A percentile compares a stretch with the other conserved stretches of the same genome.
These are phyloP conservation scores for Tragopan temminckii DNA, from an alignment of 2,797 vertebrate genomes.

Conservation along the genomic window DNA sequence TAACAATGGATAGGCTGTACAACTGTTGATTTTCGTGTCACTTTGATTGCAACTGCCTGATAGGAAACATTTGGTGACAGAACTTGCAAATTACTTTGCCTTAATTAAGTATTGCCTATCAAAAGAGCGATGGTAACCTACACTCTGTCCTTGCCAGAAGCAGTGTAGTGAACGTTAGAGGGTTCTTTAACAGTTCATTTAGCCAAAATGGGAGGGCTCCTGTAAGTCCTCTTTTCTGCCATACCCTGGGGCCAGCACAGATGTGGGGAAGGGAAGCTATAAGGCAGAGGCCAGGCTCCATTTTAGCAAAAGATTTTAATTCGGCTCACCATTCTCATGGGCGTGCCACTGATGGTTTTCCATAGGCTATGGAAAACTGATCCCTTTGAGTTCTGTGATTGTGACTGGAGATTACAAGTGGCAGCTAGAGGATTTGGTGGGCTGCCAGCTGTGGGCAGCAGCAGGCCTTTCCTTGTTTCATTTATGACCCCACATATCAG, in stretches of 20 bases:
- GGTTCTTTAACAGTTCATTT: neutral
- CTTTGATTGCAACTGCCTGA: neutral
- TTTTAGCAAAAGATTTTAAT: neutral
- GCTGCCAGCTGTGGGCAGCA: neutral
- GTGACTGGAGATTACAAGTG: neutral
- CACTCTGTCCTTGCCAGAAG: neutral
- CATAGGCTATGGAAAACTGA: neutral
- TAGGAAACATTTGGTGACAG: neutral
- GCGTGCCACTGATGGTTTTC: rapidly evolving
- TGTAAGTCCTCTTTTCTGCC: neutral
- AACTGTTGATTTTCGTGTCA: neutral
- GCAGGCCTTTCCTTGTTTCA: neutral
- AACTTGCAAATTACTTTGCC: neutral
- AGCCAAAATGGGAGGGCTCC: neutral
- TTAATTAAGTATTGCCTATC: neutral
- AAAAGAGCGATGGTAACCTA: neutral
- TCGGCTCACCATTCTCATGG: neutral
- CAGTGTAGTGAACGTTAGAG: neutral
- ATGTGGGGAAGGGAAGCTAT: neutral
- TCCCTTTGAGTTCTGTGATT: rapidly evolving
- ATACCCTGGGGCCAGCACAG: neutral
- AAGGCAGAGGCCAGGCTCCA: neutral
- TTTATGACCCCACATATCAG: rapidly evolving
- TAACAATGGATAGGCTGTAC: neutral
- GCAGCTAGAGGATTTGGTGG: neutral